These are phyloP conservation scores for Mycogona germanica DNA, from an alignment of 2,888 invertebrate genomes.

Conservation along the genomic window DNA sequence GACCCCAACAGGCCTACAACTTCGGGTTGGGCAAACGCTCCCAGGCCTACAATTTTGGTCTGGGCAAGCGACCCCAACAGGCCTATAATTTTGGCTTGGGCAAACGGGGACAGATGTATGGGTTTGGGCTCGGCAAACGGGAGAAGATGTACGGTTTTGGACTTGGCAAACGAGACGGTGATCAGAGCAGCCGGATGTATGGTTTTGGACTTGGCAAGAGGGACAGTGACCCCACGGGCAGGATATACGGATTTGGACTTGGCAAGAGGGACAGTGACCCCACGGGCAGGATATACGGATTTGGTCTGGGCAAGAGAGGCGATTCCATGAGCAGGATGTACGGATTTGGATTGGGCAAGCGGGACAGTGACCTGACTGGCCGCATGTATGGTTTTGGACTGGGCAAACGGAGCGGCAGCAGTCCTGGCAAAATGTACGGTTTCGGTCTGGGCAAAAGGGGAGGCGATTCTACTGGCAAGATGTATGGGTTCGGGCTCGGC, in stretches of 20 bases:
- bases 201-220: conserved; percentile 13
- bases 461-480: background rate
- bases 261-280: conserved; percentile 6
- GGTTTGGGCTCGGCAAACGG: conserved; percentile 12
- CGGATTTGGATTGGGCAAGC: conserved; percentile 2
- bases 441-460: conserved; percentile 12
- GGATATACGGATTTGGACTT: conserved; percentile 6
- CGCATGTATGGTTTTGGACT: background rate
- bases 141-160: conserved; percentile 9
- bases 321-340: background rate
- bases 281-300: background rate
- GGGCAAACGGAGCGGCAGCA: conserved; percentile 7
- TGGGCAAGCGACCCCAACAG: background rate
- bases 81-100: background rate
- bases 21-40: conserved; percentile 11
- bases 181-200: background rate
- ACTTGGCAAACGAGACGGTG: background rate
- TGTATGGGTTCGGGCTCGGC: conserved; percentile 11
- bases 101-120: conserved; percentile 4
- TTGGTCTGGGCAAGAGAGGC: conserved; percentile 1
- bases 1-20: background rate
- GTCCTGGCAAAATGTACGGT: background rate
- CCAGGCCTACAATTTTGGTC: conserved; percentile 7
- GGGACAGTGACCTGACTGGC: background rate
- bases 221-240: background rate